Conservation (phyloP, 1,140 invertebrate species). For the Ceratina australensis region DNA sequence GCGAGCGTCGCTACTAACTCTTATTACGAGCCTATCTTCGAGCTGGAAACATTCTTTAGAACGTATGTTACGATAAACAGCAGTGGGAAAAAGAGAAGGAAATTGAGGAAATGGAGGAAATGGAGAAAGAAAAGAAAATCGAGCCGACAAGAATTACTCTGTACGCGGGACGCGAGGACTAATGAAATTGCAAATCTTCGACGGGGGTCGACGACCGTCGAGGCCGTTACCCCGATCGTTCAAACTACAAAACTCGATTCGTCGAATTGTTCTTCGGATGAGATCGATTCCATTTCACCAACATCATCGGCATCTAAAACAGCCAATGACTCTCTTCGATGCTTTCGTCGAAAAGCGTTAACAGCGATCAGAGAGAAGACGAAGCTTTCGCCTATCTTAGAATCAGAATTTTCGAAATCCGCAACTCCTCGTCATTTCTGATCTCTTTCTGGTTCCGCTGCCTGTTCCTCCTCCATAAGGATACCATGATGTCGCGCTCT, state of each 20-base stretch:
- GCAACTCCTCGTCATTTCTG: conserved; percentile 84
- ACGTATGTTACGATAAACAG: conserved; percentile 51
- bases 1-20: no score
- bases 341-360: conserved; percentile 70
- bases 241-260: conserved; percentile 58
- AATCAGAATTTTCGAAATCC: conserved; percentile 87
- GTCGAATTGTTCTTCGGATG: conserved; percentile 21
- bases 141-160: conserved; percentile 58
- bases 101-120: conserved; percentile 55
- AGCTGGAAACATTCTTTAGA: conserved; percentile 72
- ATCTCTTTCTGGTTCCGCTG: conserved; percentile 67
- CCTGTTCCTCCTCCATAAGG: background rate
- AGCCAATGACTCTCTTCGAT: conserved; percentile 49
- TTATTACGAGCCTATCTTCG: conserved; percentile 49
- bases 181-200: conserved; percentile 28
- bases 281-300: background rate
- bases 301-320: background rate
- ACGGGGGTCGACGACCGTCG: background rate
- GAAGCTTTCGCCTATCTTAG: conserved; percentile 85
- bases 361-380: no score
- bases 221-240: background rate
- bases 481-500: no score
- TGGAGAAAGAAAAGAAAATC: background rate
- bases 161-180: conserved; percentile 59
- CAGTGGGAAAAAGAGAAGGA: background rate